phyloP scores from a whole-genome alignment of 2,113 vertebrate genomes.

The Prunella fulvescens region DNA sequence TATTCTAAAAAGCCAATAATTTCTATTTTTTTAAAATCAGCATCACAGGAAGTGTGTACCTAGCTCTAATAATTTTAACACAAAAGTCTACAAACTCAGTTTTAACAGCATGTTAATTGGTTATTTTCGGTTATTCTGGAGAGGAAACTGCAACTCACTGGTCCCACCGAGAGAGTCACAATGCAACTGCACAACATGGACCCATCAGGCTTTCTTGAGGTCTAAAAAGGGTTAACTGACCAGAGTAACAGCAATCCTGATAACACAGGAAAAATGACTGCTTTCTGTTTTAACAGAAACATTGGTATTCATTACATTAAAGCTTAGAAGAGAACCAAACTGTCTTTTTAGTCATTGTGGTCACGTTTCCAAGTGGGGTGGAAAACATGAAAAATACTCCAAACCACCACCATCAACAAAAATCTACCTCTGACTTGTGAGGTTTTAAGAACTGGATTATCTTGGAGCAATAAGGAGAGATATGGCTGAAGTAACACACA shows the following conservation, averaged over 20 bases:
- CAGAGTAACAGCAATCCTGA: neutral
- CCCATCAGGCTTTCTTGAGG: neutral
- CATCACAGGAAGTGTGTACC: neutral
- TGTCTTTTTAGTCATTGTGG: neutral
- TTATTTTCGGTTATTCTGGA: neutral
- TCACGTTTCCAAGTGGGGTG: neutral
- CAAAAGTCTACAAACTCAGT: neutral
- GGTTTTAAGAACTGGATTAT: neutral
- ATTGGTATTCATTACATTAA: neutral
- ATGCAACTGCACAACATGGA: neutral
- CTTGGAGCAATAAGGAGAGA: neutral
- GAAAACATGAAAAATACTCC: neutral
- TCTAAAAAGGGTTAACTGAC: neutral
- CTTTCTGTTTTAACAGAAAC: neutral
- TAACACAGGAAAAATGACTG: neutral
- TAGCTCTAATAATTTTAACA: neutral
- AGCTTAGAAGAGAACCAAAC: neutral
- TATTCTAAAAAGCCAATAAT: neutral
- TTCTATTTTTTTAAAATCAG: neutral
- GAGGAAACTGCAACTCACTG: neutral
- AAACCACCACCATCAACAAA: neutral
- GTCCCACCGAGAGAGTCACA: neutral
- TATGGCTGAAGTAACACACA: neutral
- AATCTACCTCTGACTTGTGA: neutral
- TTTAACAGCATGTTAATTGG: neutral